phyloP scores from a whole-genome alignment of 2,888 invertebrate species.

The Cosmorhoe ocellata region DNA sequence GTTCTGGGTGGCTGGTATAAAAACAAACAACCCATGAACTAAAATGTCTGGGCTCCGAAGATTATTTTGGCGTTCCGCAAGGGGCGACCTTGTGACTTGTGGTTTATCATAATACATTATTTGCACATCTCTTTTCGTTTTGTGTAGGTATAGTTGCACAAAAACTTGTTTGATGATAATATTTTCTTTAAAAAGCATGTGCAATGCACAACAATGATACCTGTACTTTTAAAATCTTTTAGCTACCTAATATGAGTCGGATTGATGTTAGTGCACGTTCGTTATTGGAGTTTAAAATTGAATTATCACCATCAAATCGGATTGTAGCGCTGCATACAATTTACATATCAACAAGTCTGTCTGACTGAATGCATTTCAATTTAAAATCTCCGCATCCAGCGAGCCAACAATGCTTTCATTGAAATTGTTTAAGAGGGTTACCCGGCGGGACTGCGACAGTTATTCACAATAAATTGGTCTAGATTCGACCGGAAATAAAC shows the following conservation, averaged over 20 bases:
- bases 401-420: slow-evolving; percentile 50
- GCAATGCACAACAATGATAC: too few species aligned
- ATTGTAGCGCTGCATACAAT: slow-evolving; percentile 41
- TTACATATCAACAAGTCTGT: slow-evolving; percentile 53
- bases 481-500: slow-evolving; percentile 63
- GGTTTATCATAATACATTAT: slow-evolving; percentile 30
- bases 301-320: slow-evolving; percentile 34
- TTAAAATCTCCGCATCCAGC: slow-evolving; percentile 46
- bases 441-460: slow-evolving; percentile 46
- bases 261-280: slow-evolving; percentile 26
- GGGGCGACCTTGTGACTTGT: slow-evolving; percentile 37
- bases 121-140: slow-evolving; percentile 25
- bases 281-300: slow-evolving; percentile 21
- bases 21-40: slow-evolving; percentile 44
- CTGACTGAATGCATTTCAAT: slow-evolving; percentile 54
- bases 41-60: slow-evolving; percentile 35
- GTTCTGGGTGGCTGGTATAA: slow-evolving; percentile 31
- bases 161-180: slow-evolving; percentile 6
- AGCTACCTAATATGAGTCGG: slow-evolving; percentile 4
- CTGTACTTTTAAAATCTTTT: background rate
- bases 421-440: slow-evolving; percentile 46
- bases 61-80: slow-evolving; percentile 37
- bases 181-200: background rate
- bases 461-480: slow-evolving; percentile 57
- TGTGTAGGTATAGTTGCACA: slow-evolving; percentile 2